A percentile compares a stretch with the other conserved stretches of the same genome.
Evolutionary conservation across 2,113 vertebrate species (phyloP).

Genomic region (Eudyptes chrysolophus): DNA sequence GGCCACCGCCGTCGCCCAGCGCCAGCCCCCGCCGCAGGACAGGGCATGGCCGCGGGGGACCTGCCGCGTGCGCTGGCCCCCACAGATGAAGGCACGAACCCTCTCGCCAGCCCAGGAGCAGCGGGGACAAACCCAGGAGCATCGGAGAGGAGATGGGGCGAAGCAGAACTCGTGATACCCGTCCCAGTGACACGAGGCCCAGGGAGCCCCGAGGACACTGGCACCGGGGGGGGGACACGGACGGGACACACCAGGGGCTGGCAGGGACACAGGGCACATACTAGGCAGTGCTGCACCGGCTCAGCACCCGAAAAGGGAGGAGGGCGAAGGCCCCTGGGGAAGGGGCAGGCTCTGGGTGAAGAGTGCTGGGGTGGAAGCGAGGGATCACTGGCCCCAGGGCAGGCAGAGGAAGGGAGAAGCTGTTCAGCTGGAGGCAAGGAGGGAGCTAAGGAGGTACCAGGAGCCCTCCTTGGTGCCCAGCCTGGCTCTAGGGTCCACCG

Average conservation of each 20-base stretch:
- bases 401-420: not conserved
- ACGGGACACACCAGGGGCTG: not conserved
- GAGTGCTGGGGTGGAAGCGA: not conserved
- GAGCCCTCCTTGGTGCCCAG: not conserved
- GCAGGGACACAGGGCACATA: accelerated
- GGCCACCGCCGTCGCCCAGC: not conserved
- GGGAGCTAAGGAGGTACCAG: not conserved
- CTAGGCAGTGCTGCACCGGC: slow-evolving; percentile 54
- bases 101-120: not conserved
- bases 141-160: not conserved
- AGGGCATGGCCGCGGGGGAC: not conserved
- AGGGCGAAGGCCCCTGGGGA: not conserved
- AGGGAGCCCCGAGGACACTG: accelerated
- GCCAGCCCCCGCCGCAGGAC: not conserved
- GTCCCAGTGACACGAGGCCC: not conserved
- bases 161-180: not conserved
- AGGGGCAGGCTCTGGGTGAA: not conserved
- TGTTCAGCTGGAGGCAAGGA: not conserved
- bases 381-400: not conserved
- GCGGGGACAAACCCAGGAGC: not conserved
- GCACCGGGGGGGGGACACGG: not conserved
- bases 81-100: not conserved
- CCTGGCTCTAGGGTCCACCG: not conserved
- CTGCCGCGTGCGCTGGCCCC: accelerated
- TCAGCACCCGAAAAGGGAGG: not conserved